A percentile compares a stretch with the other conserved stretches of the same genome.
Conservation (phyloP, 2,797 vertebrate species). For the Alfaro cultratus region DNA sequence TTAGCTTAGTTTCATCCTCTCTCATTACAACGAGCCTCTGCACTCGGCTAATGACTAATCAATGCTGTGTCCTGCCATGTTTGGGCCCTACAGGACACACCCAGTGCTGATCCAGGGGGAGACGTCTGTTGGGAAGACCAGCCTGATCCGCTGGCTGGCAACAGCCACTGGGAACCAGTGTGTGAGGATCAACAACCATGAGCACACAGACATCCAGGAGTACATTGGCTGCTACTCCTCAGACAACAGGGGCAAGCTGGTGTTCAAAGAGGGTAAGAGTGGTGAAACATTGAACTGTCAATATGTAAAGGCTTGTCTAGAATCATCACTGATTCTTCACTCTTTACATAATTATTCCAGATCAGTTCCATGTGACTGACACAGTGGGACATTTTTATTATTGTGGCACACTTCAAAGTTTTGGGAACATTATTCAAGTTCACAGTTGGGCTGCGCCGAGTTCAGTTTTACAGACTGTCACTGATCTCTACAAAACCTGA, state of each 20-base stretch:
- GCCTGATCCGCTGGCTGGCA: slow-evolving; percentile 92
- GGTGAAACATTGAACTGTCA: neutral
- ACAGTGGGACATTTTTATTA: neutral
- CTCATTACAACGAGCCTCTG: slow-evolving; percentile 3
- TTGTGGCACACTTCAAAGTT: neutral
- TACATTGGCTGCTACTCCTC: slow-evolving; percentile 98
- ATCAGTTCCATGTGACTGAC: neutral
- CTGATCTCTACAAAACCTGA: neutral
- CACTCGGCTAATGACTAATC: slow-evolving; percentile 25
- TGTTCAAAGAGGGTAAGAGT: slow-evolving; percentile 92
- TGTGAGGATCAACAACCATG: slow-evolving; percentile 97
- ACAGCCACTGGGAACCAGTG: slow-evolving; percentile 93
- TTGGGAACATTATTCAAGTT: neutral
- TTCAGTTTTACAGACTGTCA: neutral
- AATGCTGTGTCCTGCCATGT: neutral
- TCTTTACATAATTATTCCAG: neutral
- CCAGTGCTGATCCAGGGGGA: slow-evolving; percentile 96
- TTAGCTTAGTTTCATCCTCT: slow-evolving; percentile 14
- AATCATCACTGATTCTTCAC: neutral
- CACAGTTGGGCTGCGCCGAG: neutral
- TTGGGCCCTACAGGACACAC: slow-evolving; percentile 80
- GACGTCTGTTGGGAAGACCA: slow-evolving; percentile 98
- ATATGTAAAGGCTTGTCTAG: neutral
- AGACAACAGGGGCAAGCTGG: slow-evolving; percentile 86
- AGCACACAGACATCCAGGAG: slow-evolving; percentile 98